Evolutionary conservation across 2,797 vertebrate genomes (phyloP).

Genomic region (Hoplostethus atlanticus): DNA sequence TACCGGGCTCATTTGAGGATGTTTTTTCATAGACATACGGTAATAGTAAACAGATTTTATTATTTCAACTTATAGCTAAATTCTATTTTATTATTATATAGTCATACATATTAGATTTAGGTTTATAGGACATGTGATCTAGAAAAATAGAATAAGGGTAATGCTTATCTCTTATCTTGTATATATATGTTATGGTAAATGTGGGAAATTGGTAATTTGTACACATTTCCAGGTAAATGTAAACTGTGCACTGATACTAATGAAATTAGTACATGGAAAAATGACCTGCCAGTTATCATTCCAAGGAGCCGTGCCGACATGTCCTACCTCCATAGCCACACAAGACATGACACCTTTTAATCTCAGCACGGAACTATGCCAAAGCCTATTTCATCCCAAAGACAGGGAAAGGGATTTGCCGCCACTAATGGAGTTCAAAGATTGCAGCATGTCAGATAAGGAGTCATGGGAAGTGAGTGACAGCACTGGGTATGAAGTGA

Average conservation of each 20-base stretch:
- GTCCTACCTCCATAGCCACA: slow-evolving; percentile 68
- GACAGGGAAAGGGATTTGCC: slow-evolving; percentile 80
- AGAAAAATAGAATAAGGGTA: slow-evolving; percentile 40
- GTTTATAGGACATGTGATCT: slow-evolving; percentile 54
- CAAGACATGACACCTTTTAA: slow-evolving; percentile 85
- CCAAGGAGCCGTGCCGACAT: slow-evolving; percentile 69
- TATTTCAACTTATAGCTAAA: slow-evolving; percentile 5
- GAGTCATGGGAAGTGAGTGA: slow-evolving; percentile 77
- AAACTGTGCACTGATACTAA: slow-evolving; percentile 49
- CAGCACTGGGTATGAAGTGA: slow-evolving; percentile 62
- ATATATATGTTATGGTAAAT: slow-evolving; percentile 18
- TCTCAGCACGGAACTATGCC: slow-evolving; percentile 79
- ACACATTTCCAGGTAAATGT: no score
- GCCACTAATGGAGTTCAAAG: slow-evolving; percentile 86
- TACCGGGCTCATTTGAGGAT: slow-evolving; percentile 44
- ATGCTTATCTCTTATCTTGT: slow-evolving; percentile 54
- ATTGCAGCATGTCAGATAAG: slow-evolving; percentile 82
- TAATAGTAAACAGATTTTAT: slow-evolving; percentile 12
- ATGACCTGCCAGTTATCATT: slow-evolving; percentile 80
- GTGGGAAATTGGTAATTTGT: no score
- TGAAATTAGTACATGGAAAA: slow-evolving; percentile 74
- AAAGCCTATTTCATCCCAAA: slow-evolving; percentile 82
- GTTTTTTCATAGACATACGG: slow-evolving; percentile 17
- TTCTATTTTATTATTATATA: slow-evolving; percentile 22
- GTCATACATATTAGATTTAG: slow-evolving; percentile 43